Conservation (phyloP, 2,113 vertebrate species). For the Orientallactaga bullata region DNA sequence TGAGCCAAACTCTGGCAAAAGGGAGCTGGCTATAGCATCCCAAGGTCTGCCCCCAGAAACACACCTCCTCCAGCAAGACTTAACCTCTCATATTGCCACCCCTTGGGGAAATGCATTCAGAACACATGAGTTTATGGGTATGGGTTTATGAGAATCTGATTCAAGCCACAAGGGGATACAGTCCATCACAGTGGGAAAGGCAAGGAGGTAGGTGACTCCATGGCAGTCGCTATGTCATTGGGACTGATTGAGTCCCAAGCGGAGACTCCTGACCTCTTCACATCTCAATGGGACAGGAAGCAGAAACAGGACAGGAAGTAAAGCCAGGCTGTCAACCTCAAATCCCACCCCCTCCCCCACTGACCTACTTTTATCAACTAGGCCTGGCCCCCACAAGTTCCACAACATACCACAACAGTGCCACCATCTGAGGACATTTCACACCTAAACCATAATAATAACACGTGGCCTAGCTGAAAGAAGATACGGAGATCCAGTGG, state of each 20-base stretch:
- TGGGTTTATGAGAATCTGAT: too few relatives aligned
- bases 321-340: not conserved
- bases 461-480: not conserved
- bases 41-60: too few relatives aligned
- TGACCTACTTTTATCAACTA: not conserved
- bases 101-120: too few relatives aligned
- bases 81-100: too few relatives aligned
- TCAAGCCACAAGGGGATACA: too few relatives aligned
- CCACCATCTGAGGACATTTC: not conserved
- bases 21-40: too few relatives aligned
- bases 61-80: too few relatives aligned
- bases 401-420: not conserved
- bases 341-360: not conserved
- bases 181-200: not conserved
- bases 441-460: not conserved
- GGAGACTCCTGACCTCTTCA: not conserved
- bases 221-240: too few relatives aligned
- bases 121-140: too few relatives aligned
- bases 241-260: too few relatives aligned
- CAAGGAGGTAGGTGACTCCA: not conserved
- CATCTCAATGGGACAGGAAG: not conserved
- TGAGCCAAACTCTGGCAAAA: too few relatives aligned
- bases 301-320: not conserved
- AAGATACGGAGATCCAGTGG: not conserved
- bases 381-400: not conserved